Evolutionary conservation across 1,140 invertebrate genomes (phyloP).

Genomic region (Thrips palmi): DNA sequence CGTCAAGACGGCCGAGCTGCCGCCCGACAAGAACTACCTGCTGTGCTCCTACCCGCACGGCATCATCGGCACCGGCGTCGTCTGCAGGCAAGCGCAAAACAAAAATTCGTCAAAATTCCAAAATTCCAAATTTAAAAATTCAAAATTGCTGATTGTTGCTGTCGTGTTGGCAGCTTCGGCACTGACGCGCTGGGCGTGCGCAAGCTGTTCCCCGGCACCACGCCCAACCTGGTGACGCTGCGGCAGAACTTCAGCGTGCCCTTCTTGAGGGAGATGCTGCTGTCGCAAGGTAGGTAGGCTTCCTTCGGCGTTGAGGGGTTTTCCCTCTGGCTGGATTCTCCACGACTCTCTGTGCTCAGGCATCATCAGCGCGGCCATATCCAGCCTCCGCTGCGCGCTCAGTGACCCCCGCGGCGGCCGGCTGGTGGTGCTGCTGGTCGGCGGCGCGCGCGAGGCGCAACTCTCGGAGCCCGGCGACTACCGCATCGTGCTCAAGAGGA

Average conservation of each 20-base stretch:
- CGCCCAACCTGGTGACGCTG: constrained; percentile 50
- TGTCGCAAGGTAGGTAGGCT: constrained; percentile 35
- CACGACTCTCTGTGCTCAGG: too few species aligned
- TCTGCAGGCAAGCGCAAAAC: too few species aligned
- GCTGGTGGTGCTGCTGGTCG: constrained; percentile 46
- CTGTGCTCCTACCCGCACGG: constrained; percentile 81
- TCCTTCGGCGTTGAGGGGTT: too few species aligned
- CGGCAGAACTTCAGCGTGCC: constrained; percentile 67
- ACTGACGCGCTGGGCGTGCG: constrained; percentile 54
- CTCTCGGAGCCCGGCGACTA: constrained; percentile 48
- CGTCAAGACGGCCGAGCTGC: constrained; percentile 60
- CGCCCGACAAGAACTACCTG: constrained; percentile 63
- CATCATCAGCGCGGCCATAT: too few species aligned
- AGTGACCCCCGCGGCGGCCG: constrained; percentile 28
- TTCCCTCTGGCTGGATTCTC: too few species aligned
- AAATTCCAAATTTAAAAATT: too few species aligned
- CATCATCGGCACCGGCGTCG: constrained; percentile 53
- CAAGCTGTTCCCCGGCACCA: constrained; percentile 60
- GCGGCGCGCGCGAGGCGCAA: constrained; percentile 60
- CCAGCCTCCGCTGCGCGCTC: constrained; percentile 26
- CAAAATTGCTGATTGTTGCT: too few species aligned
- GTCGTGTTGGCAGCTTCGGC: constrained; percentile 56
- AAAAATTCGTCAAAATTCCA: too few species aligned
- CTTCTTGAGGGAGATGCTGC: constrained; percentile 52
- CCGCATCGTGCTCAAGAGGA: constrained; percentile 40